Evolutionary conservation across 2,888 invertebrate genomes (phyloP), one percentile per base, ranked within the genome.

Genomic region (Eurytoma adleriae): DNA sequence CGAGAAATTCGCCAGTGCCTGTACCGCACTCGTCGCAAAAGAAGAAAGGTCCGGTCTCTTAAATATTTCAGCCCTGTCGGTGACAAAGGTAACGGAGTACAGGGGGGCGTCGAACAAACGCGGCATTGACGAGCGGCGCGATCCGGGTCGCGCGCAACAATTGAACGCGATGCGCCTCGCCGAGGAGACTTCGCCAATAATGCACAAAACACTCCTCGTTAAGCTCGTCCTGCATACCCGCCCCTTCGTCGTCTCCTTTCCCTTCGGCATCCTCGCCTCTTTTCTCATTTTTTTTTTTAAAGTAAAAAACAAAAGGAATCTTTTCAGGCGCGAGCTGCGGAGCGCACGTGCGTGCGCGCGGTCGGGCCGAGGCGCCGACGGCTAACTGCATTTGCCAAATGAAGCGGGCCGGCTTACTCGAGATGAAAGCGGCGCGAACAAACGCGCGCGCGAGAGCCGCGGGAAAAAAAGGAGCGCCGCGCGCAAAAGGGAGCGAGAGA

Each of bases 311-410:
- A 57, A 7, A 20, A 40, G 40, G 40, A 40, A 40, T 3, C 40
- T 40, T 40, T 40, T 40, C 40, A 40, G 40, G 40, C 40, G 40
- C 40, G 40, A 40, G 40, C 3, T n/a, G n/a, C 7, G 40, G 40
- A 40, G 40, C 40, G 40, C 40, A 40, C 40, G 40, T 40, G 40
- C 40, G 40, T 40, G 7, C 4, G 40, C 40, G 40, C 40, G 3
- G 40, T 40, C 7, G 40, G 40, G 0, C 1, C 72, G 69, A 2
- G 61, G 48, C 61, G 76, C 76, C 69, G 68, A 76, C 76, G 69
- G 76, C 76, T 76, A 76, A 76, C 68, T 76, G 76, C 76, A 76
- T 76, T 76, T 76, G 68, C 68, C 54, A 76, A 76, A 76, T 76
- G 76, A 76, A 69, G 76, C 68, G 50, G 61, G 30, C 59, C 57